Conservation (phyloP, 1,140 invertebrate species). For the Pogonomyrmex californicus region DNA sequence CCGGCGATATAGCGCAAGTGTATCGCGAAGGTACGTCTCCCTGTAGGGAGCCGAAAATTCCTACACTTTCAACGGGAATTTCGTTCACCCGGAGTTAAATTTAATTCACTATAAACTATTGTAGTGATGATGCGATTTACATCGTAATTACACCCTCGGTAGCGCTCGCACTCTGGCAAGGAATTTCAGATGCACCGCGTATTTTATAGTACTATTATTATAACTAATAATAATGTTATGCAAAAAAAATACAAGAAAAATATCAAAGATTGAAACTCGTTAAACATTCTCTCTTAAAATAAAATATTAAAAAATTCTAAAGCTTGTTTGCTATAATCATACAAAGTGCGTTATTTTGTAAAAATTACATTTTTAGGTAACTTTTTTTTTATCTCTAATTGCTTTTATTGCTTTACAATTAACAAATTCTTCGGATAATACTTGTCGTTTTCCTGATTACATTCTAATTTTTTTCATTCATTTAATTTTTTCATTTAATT, state of each 20-base stretch:
- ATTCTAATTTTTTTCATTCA: neutral
- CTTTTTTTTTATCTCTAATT: neutral
- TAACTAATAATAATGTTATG: constrained; percentile 1
- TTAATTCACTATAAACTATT: constrained; percentile 28
- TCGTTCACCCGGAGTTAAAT: constrained; percentile 51
- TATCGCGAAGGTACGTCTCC: constrained; percentile 15
- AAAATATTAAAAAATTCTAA: neutral
- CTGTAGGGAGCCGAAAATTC: constrained; percentile 40
- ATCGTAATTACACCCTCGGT: constrained; percentile 14
- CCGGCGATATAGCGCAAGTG: neutral
- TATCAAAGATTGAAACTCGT: neutral
- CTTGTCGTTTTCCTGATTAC: neutral
- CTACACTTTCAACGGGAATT: constrained; percentile 9
- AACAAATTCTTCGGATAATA: neutral
- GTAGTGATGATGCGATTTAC: constrained; percentile 22
- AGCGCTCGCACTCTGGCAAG: neutral
- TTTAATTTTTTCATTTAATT: neutral
- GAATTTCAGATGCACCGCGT: neutral
- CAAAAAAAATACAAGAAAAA: neutral
- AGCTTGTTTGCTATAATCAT: neutral
- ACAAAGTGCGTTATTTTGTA: neutral
- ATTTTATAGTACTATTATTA: neutral
- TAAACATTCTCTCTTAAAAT: neutral
- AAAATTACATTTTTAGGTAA: neutral
- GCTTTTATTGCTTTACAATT: neutral